phyloP scores from a whole-genome alignment of 2,113 vertebrate genomes.

The Centrocercus urophasianus region DNA sequence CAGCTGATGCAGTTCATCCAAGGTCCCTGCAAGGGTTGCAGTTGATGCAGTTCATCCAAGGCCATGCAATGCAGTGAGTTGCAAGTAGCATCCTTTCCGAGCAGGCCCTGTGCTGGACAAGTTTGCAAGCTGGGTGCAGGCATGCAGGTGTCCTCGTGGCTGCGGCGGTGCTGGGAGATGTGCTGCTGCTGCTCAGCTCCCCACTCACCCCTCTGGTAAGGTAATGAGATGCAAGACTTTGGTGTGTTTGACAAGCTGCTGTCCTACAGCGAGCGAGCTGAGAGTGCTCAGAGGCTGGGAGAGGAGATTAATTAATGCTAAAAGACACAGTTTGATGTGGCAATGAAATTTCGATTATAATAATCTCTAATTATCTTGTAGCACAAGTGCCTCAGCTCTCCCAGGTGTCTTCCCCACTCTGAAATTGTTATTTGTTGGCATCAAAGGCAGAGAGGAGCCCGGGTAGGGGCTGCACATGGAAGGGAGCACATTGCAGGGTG shows the following conservation, averaged over 20 bases:
- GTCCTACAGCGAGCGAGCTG: constrained; percentile 54
- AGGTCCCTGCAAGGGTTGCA: not conserved
- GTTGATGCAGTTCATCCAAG: not conserved
- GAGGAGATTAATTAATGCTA: constrained; percentile 84
- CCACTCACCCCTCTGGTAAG: constrained; percentile 29
- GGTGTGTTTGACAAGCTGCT: constrained; percentile 75
- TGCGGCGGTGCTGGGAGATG: not conserved
- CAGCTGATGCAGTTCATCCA: not conserved
- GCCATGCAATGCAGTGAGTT: fast-evolving
- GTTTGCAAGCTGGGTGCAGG: not conserved
- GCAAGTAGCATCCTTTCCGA: not conserved
- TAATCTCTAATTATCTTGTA: constrained; percentile 85
- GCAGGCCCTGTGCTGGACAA: not conserved
- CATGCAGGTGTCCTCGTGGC: not conserved
- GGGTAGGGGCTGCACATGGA: not conserved
- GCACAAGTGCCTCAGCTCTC: constrained; percentile 69
- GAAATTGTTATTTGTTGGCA: constrained; percentile 60
- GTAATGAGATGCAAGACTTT: constrained; percentile 74
- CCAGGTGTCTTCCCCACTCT: constrained; percentile 75
- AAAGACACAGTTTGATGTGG: constrained; percentile 82
- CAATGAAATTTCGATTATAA: constrained; percentile 83
- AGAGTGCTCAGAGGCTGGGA: constrained; percentile 70
- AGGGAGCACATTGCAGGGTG: not conserved
- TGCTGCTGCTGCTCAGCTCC: constrained; percentile 14
- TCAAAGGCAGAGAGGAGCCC: not conserved